Conservation (phyloP, 2,113 vertebrate genomes). For the Mesembrinibis cayennensis region DNA sequence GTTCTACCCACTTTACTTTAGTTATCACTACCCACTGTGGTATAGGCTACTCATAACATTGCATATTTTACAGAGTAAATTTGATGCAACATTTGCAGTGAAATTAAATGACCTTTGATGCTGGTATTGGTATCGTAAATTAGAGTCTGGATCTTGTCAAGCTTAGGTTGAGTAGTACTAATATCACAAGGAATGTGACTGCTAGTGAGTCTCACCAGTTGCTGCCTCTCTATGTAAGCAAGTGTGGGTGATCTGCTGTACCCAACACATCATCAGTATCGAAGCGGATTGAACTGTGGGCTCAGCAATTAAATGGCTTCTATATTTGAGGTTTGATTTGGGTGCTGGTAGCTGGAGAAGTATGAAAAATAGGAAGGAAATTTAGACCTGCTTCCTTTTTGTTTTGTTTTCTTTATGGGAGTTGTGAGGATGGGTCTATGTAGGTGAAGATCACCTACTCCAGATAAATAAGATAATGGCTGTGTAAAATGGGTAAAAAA, state of each 20-base stretch:
- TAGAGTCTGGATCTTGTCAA: neutral
- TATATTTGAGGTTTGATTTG: neutral
- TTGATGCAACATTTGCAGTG: neutral
- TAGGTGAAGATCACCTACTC: neutral
- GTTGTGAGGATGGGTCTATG: fast-evolving
- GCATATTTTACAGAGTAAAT: neutral
- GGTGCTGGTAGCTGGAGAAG: neutral
- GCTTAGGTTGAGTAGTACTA: neutral
- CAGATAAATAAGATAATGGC: neutral
- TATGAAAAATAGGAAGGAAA: neutral
- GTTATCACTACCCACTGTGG: neutral
- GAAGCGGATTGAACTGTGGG: neutral
- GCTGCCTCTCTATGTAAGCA: neutral
- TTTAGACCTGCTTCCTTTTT: neutral
- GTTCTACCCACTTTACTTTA: neutral
- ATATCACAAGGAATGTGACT: neutral
- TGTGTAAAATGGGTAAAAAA: neutral
- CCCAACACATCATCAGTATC: neutral
- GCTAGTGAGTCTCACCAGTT: neutral
- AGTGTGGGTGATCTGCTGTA: neutral
- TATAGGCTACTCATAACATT: neutral
- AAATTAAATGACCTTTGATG: neutral
- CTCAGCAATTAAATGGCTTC: neutral
- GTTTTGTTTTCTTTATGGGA: neutral
- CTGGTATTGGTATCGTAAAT: neutral